Percentiles rank a stretch among this genome's conserved stretches.
Conservation (phyloP, 2,113 vertebrate genomes). For the Ovibos moschatus region DNA sequence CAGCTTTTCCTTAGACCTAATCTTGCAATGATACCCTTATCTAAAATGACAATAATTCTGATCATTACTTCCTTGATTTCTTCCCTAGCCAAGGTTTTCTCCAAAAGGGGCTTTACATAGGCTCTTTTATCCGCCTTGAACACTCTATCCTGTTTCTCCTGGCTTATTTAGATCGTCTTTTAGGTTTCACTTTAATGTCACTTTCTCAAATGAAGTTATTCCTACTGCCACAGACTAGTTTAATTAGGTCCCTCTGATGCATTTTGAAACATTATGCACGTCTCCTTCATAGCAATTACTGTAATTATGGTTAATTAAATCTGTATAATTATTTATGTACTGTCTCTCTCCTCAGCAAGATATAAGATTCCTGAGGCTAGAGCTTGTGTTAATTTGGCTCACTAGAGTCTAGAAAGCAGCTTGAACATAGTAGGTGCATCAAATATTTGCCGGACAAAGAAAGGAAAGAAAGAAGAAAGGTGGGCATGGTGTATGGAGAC, state of each 20-base stretch:
- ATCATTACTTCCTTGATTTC: not conserved
- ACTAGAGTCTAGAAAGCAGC: not conserved
- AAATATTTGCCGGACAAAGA: not conserved
- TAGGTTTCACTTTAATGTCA: not conserved
- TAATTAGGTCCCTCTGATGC: not conserved
- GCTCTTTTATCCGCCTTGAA: not conserved
- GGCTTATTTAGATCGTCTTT: not conserved
- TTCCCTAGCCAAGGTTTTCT: not conserved
- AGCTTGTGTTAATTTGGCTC: not conserved
- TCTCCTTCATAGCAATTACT: not conserved
- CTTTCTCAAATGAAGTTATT: not conserved
- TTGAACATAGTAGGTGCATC: not conserved
- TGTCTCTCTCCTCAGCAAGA: not conserved
- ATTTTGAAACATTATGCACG: not conserved
- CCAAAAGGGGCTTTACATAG: not conserved
- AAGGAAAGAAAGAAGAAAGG: not conserved
- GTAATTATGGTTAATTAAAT: not conserved
- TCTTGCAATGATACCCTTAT: not conserved
- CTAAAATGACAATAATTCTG: not conserved
- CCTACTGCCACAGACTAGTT: not conserved
- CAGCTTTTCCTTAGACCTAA: not conserved
- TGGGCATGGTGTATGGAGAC: accelerated
- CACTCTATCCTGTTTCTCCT: accelerated
- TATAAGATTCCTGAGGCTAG: not conserved
- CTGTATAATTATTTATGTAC: not conserved